Evolutionary conservation across 2,888 invertebrate species (phyloP), one percentile per base, ranked within the genome.

Genomic region (Hyles lineata): DNA sequence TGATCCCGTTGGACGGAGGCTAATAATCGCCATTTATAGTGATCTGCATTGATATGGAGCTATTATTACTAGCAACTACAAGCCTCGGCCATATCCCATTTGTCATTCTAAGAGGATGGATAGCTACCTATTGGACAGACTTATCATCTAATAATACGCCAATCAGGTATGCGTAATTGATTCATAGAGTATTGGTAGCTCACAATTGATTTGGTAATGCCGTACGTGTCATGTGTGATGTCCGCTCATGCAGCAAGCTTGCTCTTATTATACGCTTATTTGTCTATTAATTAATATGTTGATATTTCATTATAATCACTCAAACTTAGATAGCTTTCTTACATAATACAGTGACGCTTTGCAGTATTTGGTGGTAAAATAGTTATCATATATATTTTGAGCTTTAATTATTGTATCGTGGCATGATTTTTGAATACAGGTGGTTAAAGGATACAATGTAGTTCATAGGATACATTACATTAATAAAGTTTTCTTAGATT

Each of bases 21-120:
- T 93, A 93, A 94, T 93, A 92, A 91, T 85, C 80, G 82, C 87
- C 89, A 93, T 93, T 93, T 91, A 93, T 91, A 86, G 86, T 89
- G 85, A 92, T 91, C 89, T 87, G 86, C 89, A 87, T 89, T 90
- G 89, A 92, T 90, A 87, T 87, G 86, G 83, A 86, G 83, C 86
- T 90, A 87, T 89, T 87, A 89, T 87, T 88, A 87, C 83, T 79
- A 75, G 79, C 79, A 78, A 82, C 79, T 84, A 82, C 79, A 76
- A 78, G 80, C 77, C 73, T 78, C 70, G 72, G 71, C 79, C 74
- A 78, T 77, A 52, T 59, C 74, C 74, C 76, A 73, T 76, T 75
- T 74, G 74, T 76, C 75, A 78, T 77, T 74, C 73, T 59, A 52
- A 63, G 71, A 61, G 70, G 74, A 73, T 74, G 74, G 79, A 81